These are phyloP conservation scores for Benitochromis conjunctus DNA, from an alignment of 2,113 vertebrate species.

Conservation along the genomic window DNA sequence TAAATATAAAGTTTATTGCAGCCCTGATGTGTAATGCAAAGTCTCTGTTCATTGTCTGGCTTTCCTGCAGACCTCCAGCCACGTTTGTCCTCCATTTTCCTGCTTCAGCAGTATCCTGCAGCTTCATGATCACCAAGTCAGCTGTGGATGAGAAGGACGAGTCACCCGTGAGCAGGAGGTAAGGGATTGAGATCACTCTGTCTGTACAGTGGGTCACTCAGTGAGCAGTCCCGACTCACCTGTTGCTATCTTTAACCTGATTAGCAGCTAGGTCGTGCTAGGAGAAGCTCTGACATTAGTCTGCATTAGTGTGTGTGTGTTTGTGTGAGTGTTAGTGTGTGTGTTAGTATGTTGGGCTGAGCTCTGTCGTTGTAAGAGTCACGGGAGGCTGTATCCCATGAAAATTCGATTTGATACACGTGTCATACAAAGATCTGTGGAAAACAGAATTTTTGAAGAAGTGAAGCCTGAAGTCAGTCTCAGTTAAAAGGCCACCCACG, in stretches of 20 bases:
- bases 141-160: not conserved
- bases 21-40: not conserved
- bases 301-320: not conserved
- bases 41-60: not conserved
- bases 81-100: not conserved
- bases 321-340: not conserved
- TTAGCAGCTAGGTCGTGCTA: conserved; percentile 23
- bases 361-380: not conserved
- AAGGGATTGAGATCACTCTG: conserved; percentile 51
- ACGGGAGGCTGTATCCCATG: not conserved
- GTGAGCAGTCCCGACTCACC: conserved; percentile 27
- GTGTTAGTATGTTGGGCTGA: not conserved
- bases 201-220: conserved; percentile 48
- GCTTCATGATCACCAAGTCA: not conserved
- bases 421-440: not conserved
- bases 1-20: accelerated
- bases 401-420: not conserved
- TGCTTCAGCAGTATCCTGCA: not conserved
- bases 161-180: not conserved
- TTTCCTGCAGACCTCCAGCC: not conserved
- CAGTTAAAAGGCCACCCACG: not conserved
- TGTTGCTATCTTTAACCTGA: conserved; percentile 54
- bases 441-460: not conserved
- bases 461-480: not conserved
- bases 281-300: not conserved